Conservation (phyloP, 2,888 invertebrate genomes). For the Polyploca ridens region DNA sequence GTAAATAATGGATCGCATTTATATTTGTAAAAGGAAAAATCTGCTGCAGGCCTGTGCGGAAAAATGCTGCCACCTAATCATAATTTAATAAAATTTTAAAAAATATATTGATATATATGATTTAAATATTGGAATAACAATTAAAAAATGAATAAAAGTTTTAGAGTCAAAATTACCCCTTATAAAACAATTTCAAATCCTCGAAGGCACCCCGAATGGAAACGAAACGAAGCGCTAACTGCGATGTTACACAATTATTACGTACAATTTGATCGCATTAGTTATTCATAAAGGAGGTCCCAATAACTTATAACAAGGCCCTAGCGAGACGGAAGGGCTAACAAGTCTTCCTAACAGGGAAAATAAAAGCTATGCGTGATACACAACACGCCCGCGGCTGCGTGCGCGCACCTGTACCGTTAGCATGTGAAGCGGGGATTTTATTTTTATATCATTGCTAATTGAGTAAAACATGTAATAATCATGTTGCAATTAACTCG, state of each 20-base stretch:
- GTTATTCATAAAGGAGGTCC: conserved; percentile 9
- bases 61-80: no score
- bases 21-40: no score
- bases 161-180: no score
- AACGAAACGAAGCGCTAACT: not conserved
- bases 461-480: not conserved
- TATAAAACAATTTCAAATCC: not conserved
- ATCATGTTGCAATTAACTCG: not conserved
- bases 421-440: conserved; percentile 35
- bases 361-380: conserved; percentile 75
- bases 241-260: not conserved
- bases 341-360: conserved; percentile 71
- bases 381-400: conserved; percentile 60
- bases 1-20: no score
- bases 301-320: conserved; percentile 28
- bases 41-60: no score
- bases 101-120: no score
- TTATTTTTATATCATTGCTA: not conserved
- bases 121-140: no score
- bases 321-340: conserved; percentile 54
- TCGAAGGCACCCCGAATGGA: not conserved
- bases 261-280: conserved; percentile 3
- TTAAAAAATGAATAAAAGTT: no score
- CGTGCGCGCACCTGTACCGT: conserved; percentile 63
- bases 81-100: no score